Conservation (phyloP, 2,113 vertebrate genomes). For the Chloropsis hardwickii region DNA sequence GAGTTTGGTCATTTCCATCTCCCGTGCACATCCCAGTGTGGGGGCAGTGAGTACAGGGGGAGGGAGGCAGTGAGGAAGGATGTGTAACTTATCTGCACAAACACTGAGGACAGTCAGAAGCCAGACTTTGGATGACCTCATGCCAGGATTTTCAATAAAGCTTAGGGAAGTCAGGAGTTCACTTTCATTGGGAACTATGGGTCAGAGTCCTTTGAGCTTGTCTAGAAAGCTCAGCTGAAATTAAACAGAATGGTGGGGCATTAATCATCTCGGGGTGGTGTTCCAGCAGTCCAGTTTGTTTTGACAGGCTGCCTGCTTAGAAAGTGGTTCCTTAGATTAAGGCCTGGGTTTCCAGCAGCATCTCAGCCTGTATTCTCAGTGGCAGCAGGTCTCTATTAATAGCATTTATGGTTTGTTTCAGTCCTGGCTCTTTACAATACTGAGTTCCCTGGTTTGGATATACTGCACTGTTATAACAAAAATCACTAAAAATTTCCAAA, state of each 20-base stretch:
- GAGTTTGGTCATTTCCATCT: not conserved
- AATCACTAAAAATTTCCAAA: not conserved
- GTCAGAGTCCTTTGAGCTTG: not conserved
- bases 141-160: not conserved
- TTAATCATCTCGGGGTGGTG: not conserved
- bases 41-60: not conserved
- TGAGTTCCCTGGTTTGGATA: not conserved
- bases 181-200: not conserved
- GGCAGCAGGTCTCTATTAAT: not conserved
- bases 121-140: not conserved
- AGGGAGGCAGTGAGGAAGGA: not conserved
- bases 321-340: not conserved
- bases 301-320: not conserved
- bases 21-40: not conserved
- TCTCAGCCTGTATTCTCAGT: not conserved
- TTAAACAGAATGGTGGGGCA: not conserved
- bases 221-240: not conserved
- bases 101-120: not conserved
- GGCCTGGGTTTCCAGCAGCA: not conserved
- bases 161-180: not conserved
- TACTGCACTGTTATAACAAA: not conserved
- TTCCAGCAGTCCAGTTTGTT: not conserved
- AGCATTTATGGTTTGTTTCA: not conserved
- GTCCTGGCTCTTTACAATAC: not conserved
- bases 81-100: fast-evolving